A percentile compares a stretch with the other conserved stretches of the same genome.
Conservation (phyloP, 2,797 vertebrate genomes). For the Muscicapa comitata region DNA sequence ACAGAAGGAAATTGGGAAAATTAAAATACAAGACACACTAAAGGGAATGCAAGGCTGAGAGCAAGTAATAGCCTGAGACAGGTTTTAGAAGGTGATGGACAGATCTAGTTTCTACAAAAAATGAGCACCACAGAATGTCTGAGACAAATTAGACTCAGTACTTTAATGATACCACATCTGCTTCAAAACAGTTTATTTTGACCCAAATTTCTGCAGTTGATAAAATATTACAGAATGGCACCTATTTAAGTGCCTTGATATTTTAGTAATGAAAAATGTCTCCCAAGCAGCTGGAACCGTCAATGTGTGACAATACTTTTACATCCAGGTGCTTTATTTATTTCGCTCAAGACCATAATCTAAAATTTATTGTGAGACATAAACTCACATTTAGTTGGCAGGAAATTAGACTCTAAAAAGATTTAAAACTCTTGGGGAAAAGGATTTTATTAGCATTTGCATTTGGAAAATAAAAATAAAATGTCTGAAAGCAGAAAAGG, state of each 20-base stretch:
- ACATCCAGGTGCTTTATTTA: background rate
- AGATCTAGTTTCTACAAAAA: constrained; percentile 1
- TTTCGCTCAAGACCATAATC: background rate
- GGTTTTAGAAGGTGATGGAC: background rate
- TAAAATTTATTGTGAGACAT: background rate
- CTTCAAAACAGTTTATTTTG: background rate
- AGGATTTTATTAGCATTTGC: background rate
- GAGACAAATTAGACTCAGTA: background rate
- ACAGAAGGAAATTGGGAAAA: constrained; percentile 29
- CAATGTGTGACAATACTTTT: background rate
- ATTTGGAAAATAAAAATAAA: background rate
- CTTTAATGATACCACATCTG: background rate
- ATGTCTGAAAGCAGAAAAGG: background rate
- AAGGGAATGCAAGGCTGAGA: background rate
- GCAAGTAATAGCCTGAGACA: background rate
- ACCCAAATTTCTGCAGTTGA: background rate
- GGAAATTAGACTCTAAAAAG: background rate
- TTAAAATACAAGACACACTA: constrained; percentile 1
- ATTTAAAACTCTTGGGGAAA: background rate
- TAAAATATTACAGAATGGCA: background rate
- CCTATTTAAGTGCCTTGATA: background rate
- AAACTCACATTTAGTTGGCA: background rate
- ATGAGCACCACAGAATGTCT: background rate
- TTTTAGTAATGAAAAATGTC: background rate
- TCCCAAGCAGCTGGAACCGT: background rate